Evolutionary conservation across 2,888 invertebrate species (phyloP).

Genomic region (Gryllus longicercus): DNA sequence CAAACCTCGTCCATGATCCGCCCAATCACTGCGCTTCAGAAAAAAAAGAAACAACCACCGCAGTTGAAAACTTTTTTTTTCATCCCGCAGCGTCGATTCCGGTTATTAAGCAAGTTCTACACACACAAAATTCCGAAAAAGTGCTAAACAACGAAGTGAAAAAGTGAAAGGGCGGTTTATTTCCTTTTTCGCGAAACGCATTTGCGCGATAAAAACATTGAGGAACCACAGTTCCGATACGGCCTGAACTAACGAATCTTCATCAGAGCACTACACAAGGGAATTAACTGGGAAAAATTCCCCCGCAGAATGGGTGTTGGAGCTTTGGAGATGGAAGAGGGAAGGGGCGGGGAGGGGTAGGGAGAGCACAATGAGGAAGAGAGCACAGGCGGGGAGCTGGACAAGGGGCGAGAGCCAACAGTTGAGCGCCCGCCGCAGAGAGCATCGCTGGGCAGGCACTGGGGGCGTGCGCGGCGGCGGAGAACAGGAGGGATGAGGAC

Average conservation of each 20-base stretch:
- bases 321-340: neutral
- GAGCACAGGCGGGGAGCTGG: neutral
- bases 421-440: too few species aligned
- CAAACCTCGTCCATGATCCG: too few species aligned
- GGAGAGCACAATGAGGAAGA: neutral
- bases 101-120: slow-evolving; percentile 2
- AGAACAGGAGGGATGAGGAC: neutral
- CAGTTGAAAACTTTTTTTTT: neutral
- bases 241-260: slow-evolving; percentile 2
- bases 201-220: neutral
- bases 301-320: neutral
- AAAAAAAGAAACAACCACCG: neutral
- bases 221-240: slow-evolving; percentile 4
- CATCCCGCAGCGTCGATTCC: neutral
- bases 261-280: neutral
- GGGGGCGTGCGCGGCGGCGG: neutral
- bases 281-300: neutral
- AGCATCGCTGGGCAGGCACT: neutral
- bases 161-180: neutral
- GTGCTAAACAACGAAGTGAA: slow-evolving; percentile 2
- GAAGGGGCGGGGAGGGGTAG: neutral
- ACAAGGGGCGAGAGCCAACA: too few species aligned
- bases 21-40: too few species aligned
- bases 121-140: slow-evolving; percentile 6
- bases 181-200: neutral